Conservation (phyloP, 2,888 invertebrate genomes). For the Nudaria mundana region DNA sequence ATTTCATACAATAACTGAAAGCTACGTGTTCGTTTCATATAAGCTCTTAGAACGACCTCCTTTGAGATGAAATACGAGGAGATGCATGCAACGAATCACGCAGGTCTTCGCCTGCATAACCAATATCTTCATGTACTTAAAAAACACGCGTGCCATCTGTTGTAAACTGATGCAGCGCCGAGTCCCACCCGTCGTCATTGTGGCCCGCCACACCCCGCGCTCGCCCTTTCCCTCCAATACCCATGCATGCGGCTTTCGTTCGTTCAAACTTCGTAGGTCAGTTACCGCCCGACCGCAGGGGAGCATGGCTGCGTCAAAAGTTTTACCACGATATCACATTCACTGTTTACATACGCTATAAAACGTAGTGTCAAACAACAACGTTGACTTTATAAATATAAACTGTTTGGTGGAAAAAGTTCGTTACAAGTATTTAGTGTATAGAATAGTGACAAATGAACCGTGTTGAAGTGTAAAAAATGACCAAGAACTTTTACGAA, state of each 20-base stretch:
- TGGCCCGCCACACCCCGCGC: slow-evolving; percentile 52
- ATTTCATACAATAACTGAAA: no score
- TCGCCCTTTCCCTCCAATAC: slow-evolving; percentile 55
- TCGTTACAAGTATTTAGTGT: slow-evolving; percentile 56
- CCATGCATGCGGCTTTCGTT: slow-evolving; percentile 80
- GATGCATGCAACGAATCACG: slow-evolving; percentile 68
- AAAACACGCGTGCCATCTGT: slow-evolving; percentile 81
- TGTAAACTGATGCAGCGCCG: slow-evolving; percentile 74
- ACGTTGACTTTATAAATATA: slow-evolving; percentile 53
- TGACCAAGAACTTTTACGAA: slow-evolving; percentile 70
- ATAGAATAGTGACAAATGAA: slow-evolving; percentile 69
- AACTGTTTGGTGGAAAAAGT: slow-evolving; percentile 60
- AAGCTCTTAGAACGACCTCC: slow-evolving; percentile 63
- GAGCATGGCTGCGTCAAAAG: slow-evolving; percentile 80
- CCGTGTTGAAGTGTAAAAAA: slow-evolving; percentile 64
- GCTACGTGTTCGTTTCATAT: slow-evolving; percentile 31
- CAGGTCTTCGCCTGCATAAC: slow-evolving; percentile 71
- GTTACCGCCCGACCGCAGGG: slow-evolving; percentile 81
- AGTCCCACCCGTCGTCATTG: slow-evolving; percentile 66
- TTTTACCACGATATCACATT: slow-evolving; percentile 73
- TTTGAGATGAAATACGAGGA: slow-evolving; percentile 72
- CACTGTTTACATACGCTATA: slow-evolving; percentile 76
- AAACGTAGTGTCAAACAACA: slow-evolving; percentile 59
- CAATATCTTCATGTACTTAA: slow-evolving; percentile 75
- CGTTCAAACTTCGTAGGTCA: slow-evolving; percentile 82